Conservation (phyloP, 2,797 vertebrate species). For the Cynopterus sphinx region DNA sequence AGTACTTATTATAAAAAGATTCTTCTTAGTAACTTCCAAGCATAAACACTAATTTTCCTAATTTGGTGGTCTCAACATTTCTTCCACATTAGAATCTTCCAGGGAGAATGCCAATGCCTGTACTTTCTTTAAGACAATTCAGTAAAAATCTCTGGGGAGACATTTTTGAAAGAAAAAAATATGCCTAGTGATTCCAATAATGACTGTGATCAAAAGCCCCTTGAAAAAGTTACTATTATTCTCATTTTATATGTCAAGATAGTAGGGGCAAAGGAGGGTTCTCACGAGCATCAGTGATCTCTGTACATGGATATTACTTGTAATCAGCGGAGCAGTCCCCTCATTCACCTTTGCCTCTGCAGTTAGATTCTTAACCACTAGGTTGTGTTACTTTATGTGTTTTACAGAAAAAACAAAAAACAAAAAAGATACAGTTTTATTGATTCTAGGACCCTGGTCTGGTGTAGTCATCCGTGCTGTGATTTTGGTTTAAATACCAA, state of each 20-base stretch:
- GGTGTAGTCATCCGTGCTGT: not conserved
- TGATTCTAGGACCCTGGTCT: not conserved
- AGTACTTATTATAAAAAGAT: not conserved
- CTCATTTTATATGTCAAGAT: not conserved
- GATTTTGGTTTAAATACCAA: not conserved
- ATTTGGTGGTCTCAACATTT: not conserved
- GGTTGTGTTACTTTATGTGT: not conserved
- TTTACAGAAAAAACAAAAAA: not conserved
- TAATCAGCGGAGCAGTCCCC: fast-evolving
- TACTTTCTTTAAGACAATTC: not conserved
- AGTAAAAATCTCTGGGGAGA: not conserved
- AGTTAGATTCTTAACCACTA: not conserved
- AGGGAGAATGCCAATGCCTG: not conserved
- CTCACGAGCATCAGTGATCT: not conserved
- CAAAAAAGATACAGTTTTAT: not conserved
- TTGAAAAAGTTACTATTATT: not conserved
- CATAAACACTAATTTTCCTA: not conserved
- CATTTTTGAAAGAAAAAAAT: not conserved
- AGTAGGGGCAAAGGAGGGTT: not conserved
- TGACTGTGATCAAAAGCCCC: not conserved
- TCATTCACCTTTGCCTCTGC: not conserved
- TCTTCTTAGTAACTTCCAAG: not conserved
- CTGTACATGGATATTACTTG: not conserved
- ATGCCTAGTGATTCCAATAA: not conserved
- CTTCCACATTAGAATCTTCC: not conserved